phyloP scores from a whole-genome alignment of 2,113 vertebrate species.

The Epinephelus lanceolatus region DNA sequence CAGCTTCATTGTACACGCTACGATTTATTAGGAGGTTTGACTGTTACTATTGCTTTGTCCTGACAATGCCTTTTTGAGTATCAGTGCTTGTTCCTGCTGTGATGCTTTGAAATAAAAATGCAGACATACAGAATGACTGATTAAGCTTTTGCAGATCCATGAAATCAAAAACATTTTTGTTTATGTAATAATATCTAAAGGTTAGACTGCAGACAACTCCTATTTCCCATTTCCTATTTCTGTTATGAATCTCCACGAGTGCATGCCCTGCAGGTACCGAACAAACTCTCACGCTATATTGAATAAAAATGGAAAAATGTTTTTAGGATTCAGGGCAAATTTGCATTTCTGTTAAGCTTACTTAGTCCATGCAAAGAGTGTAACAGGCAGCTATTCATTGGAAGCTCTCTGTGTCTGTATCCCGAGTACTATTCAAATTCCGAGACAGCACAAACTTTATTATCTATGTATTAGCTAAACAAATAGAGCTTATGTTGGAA shows the following conservation, averaged over 20 bases:
- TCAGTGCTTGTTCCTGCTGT: neutral
- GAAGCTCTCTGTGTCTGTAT: neutral
- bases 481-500: neutral
- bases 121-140: neutral
- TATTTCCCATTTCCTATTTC: neutral
- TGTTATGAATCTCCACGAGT: neutral
- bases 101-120: conserved; percentile 6
- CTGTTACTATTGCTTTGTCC: neutral
- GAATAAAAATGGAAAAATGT: neutral
- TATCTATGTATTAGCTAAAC: neutral
- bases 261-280: neutral
- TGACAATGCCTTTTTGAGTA: conserved; percentile 3
- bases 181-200: conserved; percentile 10
- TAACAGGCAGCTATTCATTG: neutral
- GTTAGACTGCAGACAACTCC: conserved; percentile 1
- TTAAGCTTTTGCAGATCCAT: neutral
- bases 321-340: conserved; percentile 10
- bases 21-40: conserved; percentile 26
- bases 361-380: neutral
- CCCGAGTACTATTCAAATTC: neutral
- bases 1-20: neutral
- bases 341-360: neutral
- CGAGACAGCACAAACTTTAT: too few species aligned
- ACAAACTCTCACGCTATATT: neutral
- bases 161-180: conserved; percentile 1